Base-by-base conservation (phyloP, 2,888 invertebrate species). In the Cerceris ruficornis region DNA sequence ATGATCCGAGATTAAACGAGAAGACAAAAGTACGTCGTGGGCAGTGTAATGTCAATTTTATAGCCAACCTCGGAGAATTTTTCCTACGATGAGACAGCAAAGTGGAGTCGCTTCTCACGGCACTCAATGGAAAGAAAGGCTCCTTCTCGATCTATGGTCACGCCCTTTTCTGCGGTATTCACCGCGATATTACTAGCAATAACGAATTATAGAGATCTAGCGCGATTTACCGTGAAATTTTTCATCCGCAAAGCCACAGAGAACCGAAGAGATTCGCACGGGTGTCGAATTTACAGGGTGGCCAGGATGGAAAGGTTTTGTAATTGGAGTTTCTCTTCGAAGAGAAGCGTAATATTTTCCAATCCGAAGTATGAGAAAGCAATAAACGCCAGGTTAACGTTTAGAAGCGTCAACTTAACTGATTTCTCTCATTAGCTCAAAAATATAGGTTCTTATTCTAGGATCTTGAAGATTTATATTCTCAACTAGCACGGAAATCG, bases 1-100 rank as follows among this genome's bases (percentile, higher is more conserved):
- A 13, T 0, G 8, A 11, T 46, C 46, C 46, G 5, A 8, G 39
- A 39, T 7, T 6, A 61, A 15, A 49, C 4, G 28, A 28, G 28
- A 4, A 28, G 28, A 28, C 28, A 28, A 28, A 28, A 28, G 28
- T 28, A 28, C 28, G 28, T 58, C 42, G 15, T 57, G 50, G 43
- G n/a, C 5, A 14, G 55, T 52, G 0, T 42, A 52, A 66, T 54
- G 14, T 50, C 15, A 65, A 76, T 70, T 52, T 65, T 39, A 65
- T 46, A 49, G 39, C 8, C 13, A 55, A 93, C 93, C 64, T 93
- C 93, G 84, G 69, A 70, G 50, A 68, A 42, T 75, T 13, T 14
- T 50, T 52, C 54, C 93, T 93, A 0, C 84, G 93, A 82, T 93
- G 94, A 49, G 90, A 94, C 15, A 92, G 91, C 71, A 93, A 92